Evolutionary conservation across 2,113 vertebrate species (phyloP).

Genomic region (Hoplias malabaricus): DNA sequence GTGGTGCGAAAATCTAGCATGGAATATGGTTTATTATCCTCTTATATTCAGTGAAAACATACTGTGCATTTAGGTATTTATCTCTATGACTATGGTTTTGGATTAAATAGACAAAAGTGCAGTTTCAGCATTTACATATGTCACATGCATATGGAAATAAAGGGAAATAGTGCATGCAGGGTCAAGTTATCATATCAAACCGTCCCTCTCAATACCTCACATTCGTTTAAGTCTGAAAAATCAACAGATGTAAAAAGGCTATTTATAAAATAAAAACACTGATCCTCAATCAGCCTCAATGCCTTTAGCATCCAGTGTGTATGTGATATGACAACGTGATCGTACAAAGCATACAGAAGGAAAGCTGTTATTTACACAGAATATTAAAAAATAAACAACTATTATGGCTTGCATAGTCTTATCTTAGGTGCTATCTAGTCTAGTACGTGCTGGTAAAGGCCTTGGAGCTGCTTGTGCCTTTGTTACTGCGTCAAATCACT

Average conservation of each 20-base stretch:
- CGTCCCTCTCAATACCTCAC: background rate
- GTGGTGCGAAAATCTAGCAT: slow-evolving; percentile 16
- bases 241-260: background rate
- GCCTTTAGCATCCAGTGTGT: background rate
- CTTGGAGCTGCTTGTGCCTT: background rate
- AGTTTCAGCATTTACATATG: background rate
- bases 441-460: background rate
- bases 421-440: background rate
- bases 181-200: background rate
- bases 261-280: too few relatives aligned
- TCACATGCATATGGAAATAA: slow-evolving; percentile 16
- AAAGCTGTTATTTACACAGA: background rate
- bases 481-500: background rate
- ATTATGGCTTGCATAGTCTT: slow-evolving; percentile 49
- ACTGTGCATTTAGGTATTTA: background rate
- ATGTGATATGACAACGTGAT: background rate
- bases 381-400: background rate
- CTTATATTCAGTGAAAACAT: slow-evolving; percentile 17
- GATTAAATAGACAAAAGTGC: background rate
- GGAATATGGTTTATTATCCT: background rate
- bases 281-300: too few relatives aligned
- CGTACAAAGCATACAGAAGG: background rate
- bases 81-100: background rate
- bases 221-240: background rate
- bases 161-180: background rate